These are phyloP conservation scores for Sminthurides bifidus DNA, from an alignment of 1,140 invertebrate species.

Conservation along the genomic window DNA sequence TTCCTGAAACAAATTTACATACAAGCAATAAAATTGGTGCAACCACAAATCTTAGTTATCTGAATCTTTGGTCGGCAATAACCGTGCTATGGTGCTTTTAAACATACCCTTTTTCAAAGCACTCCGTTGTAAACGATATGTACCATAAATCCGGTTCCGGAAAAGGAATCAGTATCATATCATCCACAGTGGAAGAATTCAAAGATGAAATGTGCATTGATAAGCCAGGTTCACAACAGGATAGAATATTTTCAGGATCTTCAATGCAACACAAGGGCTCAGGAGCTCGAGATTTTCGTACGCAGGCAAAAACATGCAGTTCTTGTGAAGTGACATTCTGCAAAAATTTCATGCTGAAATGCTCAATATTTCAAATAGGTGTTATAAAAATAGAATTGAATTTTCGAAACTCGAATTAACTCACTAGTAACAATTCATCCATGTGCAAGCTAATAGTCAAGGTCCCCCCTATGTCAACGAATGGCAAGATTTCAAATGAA, in stretches of 20 bases:
- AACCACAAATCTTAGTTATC: conserved; percentile 32
- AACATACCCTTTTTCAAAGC: conserved; percentile 33
- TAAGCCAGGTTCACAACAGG: conserved; percentile 46
- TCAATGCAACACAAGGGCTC: conserved; percentile 15
- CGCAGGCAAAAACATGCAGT: conserved; percentile 47
- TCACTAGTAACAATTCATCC: conserved; percentile 34
- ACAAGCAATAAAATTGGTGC: conserved; percentile 49
- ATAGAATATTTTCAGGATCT: conserved; percentile 42
- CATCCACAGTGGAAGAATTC: conserved; percentile 34
- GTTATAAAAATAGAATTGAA: neutral
- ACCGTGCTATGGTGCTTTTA: neutral
- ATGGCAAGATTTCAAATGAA: conserved; percentile 42
- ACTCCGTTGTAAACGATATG: conserved; percentile 43
- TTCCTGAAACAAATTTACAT: conserved; percentile 40
- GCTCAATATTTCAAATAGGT: conserved; percentile 30
- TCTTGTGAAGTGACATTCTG: conserved; percentile 38
- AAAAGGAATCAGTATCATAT: conserved; percentile 53
- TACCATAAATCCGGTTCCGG: conserved; percentile 67
- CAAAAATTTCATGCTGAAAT: no score
- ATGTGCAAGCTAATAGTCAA: conserved; percentile 40
- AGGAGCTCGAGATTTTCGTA: conserved; percentile 45
- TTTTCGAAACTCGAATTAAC: no score
- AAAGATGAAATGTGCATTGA: conserved; percentile 43
- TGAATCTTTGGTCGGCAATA: conserved; percentile 33
- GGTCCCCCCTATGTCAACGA: conserved; percentile 46